Evolutionary conservation across 2,113 vertebrate species (phyloP), one percentile per base, ranked within the genome.

Genomic region (Myrmecobius fasciatus): DNA sequence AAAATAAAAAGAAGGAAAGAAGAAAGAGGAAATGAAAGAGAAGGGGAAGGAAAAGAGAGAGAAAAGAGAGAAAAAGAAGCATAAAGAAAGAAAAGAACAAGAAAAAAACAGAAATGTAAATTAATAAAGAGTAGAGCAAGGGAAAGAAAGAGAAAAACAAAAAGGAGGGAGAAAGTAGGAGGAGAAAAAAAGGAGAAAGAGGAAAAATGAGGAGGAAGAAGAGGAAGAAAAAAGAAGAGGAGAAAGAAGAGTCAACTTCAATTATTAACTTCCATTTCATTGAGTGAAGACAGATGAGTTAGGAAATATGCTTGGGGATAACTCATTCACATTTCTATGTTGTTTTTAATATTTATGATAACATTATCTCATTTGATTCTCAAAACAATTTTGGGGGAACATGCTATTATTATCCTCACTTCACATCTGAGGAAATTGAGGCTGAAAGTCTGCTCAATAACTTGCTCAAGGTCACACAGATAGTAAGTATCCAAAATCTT

Each of bases 181-280:
- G 8, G 8, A 28, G 26, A 26, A 56, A 31, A 25, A 54, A 25
- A 56, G 54, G 28, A 36, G 22, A 3, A 67, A 9, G 31, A 17
- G 17, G 5, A 20, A 75, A 6, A n/a, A 67, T 36, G 4, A 75
- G 5, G 5, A 75, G 60, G 36, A 75, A 20, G 0, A 20, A 1
- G 1, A 6, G 3, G 5, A 22, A 22, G n/a, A 28, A 10, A 11
- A 14, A 14, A 26, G 25, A 7, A 8, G 7, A 7, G 6, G 4
- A 75, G 17, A 25, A n/a, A 25, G 60, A 54, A 83, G 67, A 43
- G 43, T 20, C 6, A 43, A 24, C n/a, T n/a, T 83, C 56, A 67
- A 5, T 67, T 67, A 67, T 5, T 67, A 31, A 36, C 31, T 67
- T 67, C 31, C 31, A 67, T 67, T 67, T 36, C 67, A 83, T 83